Base-by-base conservation (phyloP, 2,113 vertebrate species). In the Reinhardtius hippoglossoides region DNA sequence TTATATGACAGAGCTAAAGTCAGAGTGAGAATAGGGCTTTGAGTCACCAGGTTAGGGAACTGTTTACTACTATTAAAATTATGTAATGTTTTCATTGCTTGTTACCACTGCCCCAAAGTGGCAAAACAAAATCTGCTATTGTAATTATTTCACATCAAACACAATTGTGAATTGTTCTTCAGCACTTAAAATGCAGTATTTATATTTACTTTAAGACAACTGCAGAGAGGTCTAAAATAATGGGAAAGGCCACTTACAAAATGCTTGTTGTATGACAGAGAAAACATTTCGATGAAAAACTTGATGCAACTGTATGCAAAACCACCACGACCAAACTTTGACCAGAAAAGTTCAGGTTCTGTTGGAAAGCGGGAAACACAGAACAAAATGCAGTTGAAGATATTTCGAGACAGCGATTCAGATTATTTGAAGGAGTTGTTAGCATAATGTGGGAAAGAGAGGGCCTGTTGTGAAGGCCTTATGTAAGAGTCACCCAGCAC, bases 391-490 rank as follows among this genome's bases (percentile, higher is more conserved):
- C 31, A 31, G 31, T 31, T 31, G 6, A 31, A 31, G 31, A 31
- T 31, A 31, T 31, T 31, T 31, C 6, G 31, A 31, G 60, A 83
- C 76, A 56, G 54, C 82, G 67, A 87, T 82, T 68, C 16, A 65
- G 65, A 85, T 79, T 6, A 70, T 71, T 60, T 76, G 58, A 91
- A 67, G 65, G 70, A 77, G 71, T 78, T 84, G 71, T 84, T 86
- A 58, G 59, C 74, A 78, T 72, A 78, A 80, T 57, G 77, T 80
- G 77, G 72, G 64, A 83, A 87, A 80, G 67, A 77, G 67, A 66
- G 58, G 78, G 76, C 71, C 68, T 76, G 71, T 78, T 88, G 85
- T 89, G 81, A 88, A 85, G 64, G 59, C 71, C 79, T 93, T 92
- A 89, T 24, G 66, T 89, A 93, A 93, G 60, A 67, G 57, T 87